These are phyloP conservation scores for Apamea epomidion DNA, from an alignment of 2,888 invertebrate species.

Conservation along the genomic window DNA sequence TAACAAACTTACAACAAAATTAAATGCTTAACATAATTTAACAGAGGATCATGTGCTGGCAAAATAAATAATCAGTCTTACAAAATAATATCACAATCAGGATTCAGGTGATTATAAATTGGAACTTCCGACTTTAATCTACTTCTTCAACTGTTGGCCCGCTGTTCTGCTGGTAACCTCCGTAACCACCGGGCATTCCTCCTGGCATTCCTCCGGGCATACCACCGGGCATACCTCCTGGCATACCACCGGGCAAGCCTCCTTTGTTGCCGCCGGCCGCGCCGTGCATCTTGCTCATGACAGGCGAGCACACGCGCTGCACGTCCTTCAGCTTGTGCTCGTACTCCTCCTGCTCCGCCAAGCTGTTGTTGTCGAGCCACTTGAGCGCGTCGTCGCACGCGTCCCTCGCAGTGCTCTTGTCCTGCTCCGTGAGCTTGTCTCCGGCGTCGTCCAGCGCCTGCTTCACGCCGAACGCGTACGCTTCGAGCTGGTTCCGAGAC, in stretches of 20 bases:
- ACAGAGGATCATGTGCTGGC: conserved; percentile 34
- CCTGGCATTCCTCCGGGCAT: conserved; percentile 43
- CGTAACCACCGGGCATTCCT: conserved; percentile 25
- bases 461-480: conserved; percentile 93
- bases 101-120: neutral
- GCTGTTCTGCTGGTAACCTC: conserved; percentile 55
- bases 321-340: conserved; percentile 91
- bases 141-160: conserved; percentile 84
- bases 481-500: conserved; percentile 93
- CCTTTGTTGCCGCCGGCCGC: conserved; percentile 74
- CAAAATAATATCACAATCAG: conserved; percentile 35
- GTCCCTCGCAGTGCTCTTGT: conserved; percentile 88
- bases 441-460: conserved; percentile 92
- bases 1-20: neutral
- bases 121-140: conserved; percentile 68
- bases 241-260: no score
- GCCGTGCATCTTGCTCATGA: conserved; percentile 91
- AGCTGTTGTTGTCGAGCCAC: conserved; percentile 93
- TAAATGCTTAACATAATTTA: conserved; percentile 11
- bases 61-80: conserved; percentile 53
- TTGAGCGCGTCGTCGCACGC: conserved; percentile 91
- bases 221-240: conserved; percentile 58
- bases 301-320: conserved; percentile 90
- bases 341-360: conserved; percentile 92
- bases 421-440: conserved; percentile 91